Evolutionary conservation across 2,888 invertebrate species (phyloP).

Genomic region (Heliconius ethilla): DNA sequence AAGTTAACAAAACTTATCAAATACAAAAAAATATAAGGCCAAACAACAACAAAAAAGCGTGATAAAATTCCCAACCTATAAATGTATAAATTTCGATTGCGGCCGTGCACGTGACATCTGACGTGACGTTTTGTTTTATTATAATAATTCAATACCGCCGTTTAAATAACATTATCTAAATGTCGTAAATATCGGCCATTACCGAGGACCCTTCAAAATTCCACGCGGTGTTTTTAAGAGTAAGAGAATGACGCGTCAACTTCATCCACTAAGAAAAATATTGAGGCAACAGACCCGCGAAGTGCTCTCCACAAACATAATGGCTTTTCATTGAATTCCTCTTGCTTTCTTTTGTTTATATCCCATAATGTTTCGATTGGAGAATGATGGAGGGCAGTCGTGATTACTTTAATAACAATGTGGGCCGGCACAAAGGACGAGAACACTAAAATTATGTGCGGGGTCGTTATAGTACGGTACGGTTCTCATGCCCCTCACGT

Average conservation of each 20-base stretch:
- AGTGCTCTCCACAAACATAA: conserved; percentile 78
- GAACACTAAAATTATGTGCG: conserved; percentile 74
- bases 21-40: background rate
- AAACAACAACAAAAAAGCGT: conserved; percentile 14
- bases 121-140: conserved; percentile 62
- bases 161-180: conserved; percentile 77
- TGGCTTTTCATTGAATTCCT: conserved; percentile 81
- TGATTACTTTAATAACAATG: conserved; percentile 82
- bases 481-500: conserved; percentile 79
- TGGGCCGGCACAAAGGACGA: conserved; percentile 75
- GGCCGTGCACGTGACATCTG: conserved; percentile 53
- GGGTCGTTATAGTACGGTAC: conserved; percentile 61
- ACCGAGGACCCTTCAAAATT: conserved; percentile 77
- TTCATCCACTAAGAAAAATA: conserved; percentile 79
- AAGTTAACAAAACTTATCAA: no score
- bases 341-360: conserved; percentile 81
- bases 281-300: conserved; percentile 76
- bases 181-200: conserved; percentile 80
- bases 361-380: conserved; percentile 81
- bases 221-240: conserved; percentile 76
- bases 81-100: conserved; percentile 35
- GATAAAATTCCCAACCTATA: conserved; percentile 10
- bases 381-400: conserved; percentile 75
- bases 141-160: conserved; percentile 68
- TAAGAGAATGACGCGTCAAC: conserved; percentile 78